These are phyloP conservation scores for Therioaphis trifolii DNA, from an alignment of 2,888 invertebrate genomes.

Conservation along the genomic window DNA sequence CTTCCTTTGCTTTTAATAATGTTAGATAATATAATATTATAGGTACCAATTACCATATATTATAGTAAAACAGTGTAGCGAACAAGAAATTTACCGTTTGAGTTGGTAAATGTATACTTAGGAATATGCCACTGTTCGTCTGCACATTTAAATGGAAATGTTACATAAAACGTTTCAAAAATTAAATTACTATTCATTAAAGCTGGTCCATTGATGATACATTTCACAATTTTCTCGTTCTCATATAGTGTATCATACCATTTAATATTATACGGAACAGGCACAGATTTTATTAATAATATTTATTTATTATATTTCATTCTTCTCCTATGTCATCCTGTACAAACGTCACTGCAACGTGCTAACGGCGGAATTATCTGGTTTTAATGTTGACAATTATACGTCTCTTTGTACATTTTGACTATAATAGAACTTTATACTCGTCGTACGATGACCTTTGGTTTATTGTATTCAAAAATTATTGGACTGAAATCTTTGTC, in stretches of 20 bases:
- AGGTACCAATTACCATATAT: too few relatives aligned
- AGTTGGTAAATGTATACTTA: too few relatives aligned
- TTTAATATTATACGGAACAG: too few relatives aligned
- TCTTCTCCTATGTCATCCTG: neutral
- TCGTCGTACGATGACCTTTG: constrained; percentile 47
- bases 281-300: constrained; percentile 12
- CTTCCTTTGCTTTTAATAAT: too few relatives aligned
- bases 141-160: too few relatives aligned
- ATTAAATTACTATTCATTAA: too few relatives aligned
- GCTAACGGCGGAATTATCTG: constrained; percentile 31
- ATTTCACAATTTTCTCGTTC: neutral
- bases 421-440: constrained; percentile 13
- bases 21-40: too few relatives aligned
- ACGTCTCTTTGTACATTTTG: constrained; percentile 7
- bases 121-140: too few relatives aligned
- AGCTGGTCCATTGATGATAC: too few relatives aligned
- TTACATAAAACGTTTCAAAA: too few relatives aligned
- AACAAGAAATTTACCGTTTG: too few relatives aligned
- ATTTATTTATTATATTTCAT: constrained; percentile 37
- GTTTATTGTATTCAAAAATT: constrained; percentile 11
- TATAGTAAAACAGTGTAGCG: too few relatives aligned
- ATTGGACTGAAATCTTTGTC: constrained; percentile 11
- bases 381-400: constrained; percentile 34
- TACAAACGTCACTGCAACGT: neutral
- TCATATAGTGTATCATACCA: neutral